A percentile compares a stretch with the other conserved stretches of the same genome.
These are phyloP conservation scores for Pilophorus perplexus DNA, from an alignment of 2,888 invertebrate genomes.

Conservation along the genomic window DNA sequence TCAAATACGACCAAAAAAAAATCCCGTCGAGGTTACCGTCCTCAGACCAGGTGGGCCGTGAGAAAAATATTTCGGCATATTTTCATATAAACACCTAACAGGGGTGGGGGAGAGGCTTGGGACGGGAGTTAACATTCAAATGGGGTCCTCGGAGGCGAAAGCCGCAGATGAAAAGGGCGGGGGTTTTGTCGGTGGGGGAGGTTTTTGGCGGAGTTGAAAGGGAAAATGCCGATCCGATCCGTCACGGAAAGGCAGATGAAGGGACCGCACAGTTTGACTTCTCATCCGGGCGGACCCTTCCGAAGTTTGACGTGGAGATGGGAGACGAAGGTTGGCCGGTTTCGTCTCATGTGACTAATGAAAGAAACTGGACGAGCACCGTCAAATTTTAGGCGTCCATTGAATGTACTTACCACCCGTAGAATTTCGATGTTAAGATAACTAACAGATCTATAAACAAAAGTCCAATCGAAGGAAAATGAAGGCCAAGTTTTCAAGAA, in stretches of 20 bases:
- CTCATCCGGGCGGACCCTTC: too few relatives aligned
- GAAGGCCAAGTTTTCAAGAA: too few relatives aligned
- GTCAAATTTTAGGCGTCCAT: too few relatives aligned
- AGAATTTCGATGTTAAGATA: too few relatives aligned
- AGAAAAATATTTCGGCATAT: conserved; percentile 42
- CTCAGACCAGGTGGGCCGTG: conserved; percentile 33
- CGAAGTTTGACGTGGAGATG: too few relatives aligned
- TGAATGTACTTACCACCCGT: too few relatives aligned
- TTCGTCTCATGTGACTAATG: too few relatives aligned
- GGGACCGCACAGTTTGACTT: conserved; percentile 16
- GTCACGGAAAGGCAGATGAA: conserved; percentile 35
- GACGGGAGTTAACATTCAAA: not conserved
- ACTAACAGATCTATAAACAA: too few relatives aligned
- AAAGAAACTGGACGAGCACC: too few relatives aligned
- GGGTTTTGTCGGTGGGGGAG: conserved; percentile 8
- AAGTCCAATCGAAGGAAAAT: too few relatives aligned
- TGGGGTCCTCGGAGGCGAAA: conserved; percentile 16
- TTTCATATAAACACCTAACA: conserved; percentile 36
- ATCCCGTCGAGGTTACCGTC: not conserved
- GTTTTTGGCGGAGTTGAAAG: not conserved
- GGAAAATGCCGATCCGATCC: conserved; percentile 30
- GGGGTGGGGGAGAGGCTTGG: not conserved
- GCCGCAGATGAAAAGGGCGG: conserved; percentile 21
- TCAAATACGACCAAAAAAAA: not conserved
- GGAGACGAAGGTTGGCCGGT: too few relatives aligned